Conservation (phyloP, 2,797 vertebrate genomes). For the Denticeps clupeoides region DNA sequence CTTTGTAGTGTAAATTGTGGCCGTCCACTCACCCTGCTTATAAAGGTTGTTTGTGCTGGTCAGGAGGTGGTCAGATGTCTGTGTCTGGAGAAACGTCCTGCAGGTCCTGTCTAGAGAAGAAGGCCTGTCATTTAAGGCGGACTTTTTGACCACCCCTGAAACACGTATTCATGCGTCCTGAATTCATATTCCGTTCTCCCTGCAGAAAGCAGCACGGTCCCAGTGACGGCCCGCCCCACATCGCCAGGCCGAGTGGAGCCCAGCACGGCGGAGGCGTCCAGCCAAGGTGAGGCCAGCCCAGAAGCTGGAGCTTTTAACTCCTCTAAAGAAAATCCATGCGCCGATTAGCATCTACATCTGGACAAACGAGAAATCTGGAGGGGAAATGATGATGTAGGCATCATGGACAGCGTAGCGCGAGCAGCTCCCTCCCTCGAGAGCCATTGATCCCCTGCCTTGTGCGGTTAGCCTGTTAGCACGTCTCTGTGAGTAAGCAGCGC, state of each 20-base stretch:
- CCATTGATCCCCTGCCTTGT: not conserved
- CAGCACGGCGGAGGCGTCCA: conserved; percentile 42
- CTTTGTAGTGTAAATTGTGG: not conserved
- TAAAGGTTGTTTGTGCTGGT: conserved; percentile 19
- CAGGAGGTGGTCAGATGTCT: conserved; percentile 1
- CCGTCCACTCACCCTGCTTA: not conserved
- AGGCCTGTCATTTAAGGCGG: no score
- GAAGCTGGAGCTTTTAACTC: not conserved
- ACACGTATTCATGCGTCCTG: not conserved
- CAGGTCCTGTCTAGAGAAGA: not conserved
- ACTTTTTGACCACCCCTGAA: no score
- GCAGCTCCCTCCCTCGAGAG: not conserved
- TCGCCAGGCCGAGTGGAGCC: conserved; percentile 60
- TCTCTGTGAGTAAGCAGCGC: not conserved
- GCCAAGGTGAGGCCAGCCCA: conserved; percentile 41
- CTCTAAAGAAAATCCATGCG: not conserved
- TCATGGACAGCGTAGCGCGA: no score
- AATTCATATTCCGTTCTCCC: conserved; percentile 8
- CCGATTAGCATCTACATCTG: no score
- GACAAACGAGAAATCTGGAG: no score
- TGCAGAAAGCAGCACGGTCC: conserved; percentile 75
- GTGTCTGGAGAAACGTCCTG: no score
- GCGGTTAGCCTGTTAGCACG: not conserved
- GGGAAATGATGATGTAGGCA: no score
- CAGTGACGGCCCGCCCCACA: conserved; percentile 67